Conservation (phyloP, 1,140 invertebrate species). For the Neodiprion fabricii region DNA sequence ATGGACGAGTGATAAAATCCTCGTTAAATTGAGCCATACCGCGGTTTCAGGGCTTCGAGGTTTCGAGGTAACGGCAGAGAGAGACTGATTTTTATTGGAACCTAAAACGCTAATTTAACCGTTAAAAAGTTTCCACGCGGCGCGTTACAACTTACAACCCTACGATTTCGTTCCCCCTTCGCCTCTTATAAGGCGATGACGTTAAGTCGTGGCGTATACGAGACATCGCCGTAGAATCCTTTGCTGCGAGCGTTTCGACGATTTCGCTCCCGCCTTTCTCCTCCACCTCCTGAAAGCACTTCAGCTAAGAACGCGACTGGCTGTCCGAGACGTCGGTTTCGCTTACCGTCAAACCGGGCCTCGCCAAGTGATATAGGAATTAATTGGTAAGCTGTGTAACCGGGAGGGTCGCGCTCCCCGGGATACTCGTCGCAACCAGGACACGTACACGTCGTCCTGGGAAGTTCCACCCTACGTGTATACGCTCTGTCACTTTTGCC, state of each 20-base stretch:
- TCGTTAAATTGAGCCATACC: constrained; percentile 32
- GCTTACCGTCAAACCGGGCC: too few relatives aligned
- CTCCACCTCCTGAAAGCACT: too few relatives aligned
- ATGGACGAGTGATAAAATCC: constrained; percentile 34
- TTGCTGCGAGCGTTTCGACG: neutral
- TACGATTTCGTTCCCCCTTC: neutral
- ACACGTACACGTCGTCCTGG: too few relatives aligned
- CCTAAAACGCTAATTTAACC: constrained; percentile 39
- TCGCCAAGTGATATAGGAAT: too few relatives aligned
- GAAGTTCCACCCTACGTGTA: too few relatives aligned
- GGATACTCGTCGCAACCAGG: too few relatives aligned
- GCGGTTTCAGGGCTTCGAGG: constrained; percentile 18
- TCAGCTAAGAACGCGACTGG: too few relatives aligned
- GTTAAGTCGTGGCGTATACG: neutral
- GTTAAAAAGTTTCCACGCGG: constrained; percentile 29
- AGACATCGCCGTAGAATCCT: too few relatives aligned
- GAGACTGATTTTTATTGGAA: constrained; percentile 41
- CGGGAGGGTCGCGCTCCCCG: too few relatives aligned
- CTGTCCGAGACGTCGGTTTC: too few relatives aligned
- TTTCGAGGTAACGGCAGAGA: constrained; percentile 13
- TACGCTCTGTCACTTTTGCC: too few relatives aligned
- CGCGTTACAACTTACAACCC: constrained; percentile 18
- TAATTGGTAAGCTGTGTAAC: too few relatives aligned
- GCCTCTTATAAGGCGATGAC: neutral
- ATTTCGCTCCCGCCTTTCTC: neutral